A percentile compares a stretch with the other conserved stretches of the same genome.
Evolutionary conservation across 92 coral and sea anemone species (phyloP).

Genomic region (Montipora capitata): DNA sequence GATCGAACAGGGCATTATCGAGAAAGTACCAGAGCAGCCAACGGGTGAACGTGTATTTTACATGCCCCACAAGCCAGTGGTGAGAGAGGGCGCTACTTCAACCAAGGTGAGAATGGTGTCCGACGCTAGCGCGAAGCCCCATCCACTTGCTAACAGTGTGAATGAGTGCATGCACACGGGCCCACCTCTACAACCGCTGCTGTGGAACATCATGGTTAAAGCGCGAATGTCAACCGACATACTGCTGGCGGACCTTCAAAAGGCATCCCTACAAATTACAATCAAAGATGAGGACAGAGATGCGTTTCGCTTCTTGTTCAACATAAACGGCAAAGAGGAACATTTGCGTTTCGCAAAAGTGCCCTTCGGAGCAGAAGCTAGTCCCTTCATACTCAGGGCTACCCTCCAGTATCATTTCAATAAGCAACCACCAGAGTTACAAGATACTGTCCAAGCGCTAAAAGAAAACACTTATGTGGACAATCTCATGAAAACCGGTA

Average conservation of each 20-base stretch:
- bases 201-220: conserved; percentile 75
- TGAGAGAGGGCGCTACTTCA: conserved; percentile 65
- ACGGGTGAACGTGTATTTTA: conserved; percentile 55
- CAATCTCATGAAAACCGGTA: background rate
- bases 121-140: conserved; percentile 74
- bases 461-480: background rate
- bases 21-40: conserved; percentile 47
- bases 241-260: conserved; percentile 61
- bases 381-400: no score
- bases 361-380: no score
- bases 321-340: background rate
- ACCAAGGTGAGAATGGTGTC: conserved; percentile 80
- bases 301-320: background rate
- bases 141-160: conserved; percentile 68
- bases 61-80: conserved; percentile 80
- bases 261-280: conserved; percentile 36
- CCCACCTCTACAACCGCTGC: conserved; percentile 76
- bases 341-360: no score
- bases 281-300: background rate
- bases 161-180: conserved; percentile 80
- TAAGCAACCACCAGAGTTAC: no score
- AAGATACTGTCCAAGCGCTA: background rate
- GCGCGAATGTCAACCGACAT: conserved; percentile 78
- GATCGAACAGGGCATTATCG: conserved; percentile 56
- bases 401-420: no score